Percentiles rank a stretch among this genome's conserved stretches.
Evolutionary conservation across 2,797 vertebrate genomes (phyloP).

Genomic region (Thamnophis elegans): DNA sequence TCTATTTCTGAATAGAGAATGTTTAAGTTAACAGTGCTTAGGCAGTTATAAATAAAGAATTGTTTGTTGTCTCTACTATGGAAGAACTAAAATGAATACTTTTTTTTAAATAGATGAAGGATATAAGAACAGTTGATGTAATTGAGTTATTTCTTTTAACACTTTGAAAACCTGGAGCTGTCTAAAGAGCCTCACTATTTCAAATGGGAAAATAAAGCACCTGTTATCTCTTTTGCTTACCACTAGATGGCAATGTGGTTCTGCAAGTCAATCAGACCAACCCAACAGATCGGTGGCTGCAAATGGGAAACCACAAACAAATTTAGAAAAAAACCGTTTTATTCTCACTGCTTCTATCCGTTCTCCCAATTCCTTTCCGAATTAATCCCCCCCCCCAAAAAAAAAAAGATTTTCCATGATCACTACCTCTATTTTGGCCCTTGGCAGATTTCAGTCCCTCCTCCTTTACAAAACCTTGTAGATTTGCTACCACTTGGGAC

Average conservation of each 20-base stretch:
- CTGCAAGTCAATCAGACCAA: conserved; percentile 7
- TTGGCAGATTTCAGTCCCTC: conserved; percentile 25
- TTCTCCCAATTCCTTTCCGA: conserved; percentile 38
- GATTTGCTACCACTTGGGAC: conserved; percentile 39
- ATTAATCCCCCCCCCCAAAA: conserved; percentile 41
- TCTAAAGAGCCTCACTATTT: conserved; percentile 49
- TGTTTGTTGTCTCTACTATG: conserved; percentile 75
- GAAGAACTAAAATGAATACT: conserved; percentile 62
- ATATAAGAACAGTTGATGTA: conserved; percentile 45
- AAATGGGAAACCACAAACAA: conserved; percentile 42
- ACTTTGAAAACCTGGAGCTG: conserved; percentile 52
- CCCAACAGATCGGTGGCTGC: neutral
- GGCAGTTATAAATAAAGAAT: conserved; percentile 73
- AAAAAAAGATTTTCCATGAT: conserved; percentile 51
- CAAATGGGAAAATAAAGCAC: conserved; percentile 12
- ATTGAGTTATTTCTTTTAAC: conserved; percentile 63
- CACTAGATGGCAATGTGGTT: conserved; percentile 73
- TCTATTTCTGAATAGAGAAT: conserved; percentile 72
- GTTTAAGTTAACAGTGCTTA: conserved; percentile 71
- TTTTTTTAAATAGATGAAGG: conserved; percentile 37
- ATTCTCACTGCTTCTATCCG: conserved; percentile 21
- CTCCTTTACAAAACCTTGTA: conserved; percentile 36
- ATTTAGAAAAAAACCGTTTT: conserved; percentile 44
- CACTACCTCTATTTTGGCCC: conserved; percentile 41
- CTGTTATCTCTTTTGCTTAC: conserved; percentile 19